A percentile compares a stretch with the other conserved stretches of the same genome.
Evolutionary conservation across 2,888 invertebrate species (phyloP).

Genomic region (Agriotes lineatus): DNA sequence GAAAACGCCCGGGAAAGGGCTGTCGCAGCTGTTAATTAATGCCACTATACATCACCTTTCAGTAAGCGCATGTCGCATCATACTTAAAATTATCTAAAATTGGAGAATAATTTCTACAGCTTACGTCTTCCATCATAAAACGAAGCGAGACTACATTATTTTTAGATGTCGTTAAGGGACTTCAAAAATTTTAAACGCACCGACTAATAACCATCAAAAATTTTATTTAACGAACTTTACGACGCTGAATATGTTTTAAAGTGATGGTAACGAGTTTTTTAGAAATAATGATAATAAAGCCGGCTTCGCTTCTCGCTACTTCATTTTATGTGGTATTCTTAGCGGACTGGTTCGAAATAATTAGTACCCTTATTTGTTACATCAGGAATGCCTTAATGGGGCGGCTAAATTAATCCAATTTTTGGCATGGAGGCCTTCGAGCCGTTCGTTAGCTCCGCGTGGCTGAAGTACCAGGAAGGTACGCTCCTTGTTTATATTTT

Average conservation of each 20-base stretch:
- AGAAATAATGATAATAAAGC: conserved; percentile 30
- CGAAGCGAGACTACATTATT: conserved; percentile 15
- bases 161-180: conserved; percentile 24
- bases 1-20: no score
- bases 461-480: conserved; percentile 3
- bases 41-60: no score
- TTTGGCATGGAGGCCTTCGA: conserved; percentile 18
- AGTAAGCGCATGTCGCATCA: no score
- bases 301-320: conserved; percentile 24
- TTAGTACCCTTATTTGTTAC: conserved; percentile 29
- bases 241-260: conserved; percentile 30
- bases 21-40: no score
- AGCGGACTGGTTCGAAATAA: conserved; percentile 15
- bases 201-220: conserved; percentile 27
- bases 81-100: not conserved
- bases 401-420: conserved; percentile 22
- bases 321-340: conserved; percentile 5
- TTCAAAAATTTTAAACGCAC: conserved; percentile 25
- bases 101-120: not conserved
- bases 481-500: conserved; percentile 29
- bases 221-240: conserved; percentile 29
- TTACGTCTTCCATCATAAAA: conserved; percentile 8
- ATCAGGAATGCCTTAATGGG: not conserved
- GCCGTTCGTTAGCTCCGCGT: conserved; percentile 16
- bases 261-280: conserved; percentile 32